Conservation (phyloP, 2,113 vertebrate genomes). For the Myodes glareolus region DNA sequence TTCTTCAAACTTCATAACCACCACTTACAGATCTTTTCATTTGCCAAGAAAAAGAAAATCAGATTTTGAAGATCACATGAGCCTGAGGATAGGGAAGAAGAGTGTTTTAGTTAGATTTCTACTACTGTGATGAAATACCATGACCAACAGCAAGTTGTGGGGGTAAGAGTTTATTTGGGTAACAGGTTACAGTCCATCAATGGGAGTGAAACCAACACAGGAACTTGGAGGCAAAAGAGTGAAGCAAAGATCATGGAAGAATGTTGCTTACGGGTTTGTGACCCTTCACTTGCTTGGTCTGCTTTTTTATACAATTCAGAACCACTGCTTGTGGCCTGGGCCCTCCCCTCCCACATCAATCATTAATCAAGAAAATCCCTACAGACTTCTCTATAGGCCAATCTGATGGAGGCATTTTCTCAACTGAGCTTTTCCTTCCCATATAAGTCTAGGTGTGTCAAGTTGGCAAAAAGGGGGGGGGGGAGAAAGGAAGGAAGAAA, state of each 20-base stretch:
- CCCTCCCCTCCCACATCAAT: neutral
- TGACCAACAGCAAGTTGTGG: neutral
- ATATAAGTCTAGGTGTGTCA: neutral
- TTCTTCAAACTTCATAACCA: constrained; percentile 22
- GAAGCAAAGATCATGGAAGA: neutral
- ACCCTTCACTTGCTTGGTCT: neutral
- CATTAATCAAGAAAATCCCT: neutral
- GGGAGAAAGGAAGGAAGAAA: no score
- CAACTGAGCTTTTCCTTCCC: neutral
- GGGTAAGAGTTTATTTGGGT: neutral
- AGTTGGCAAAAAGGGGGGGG: no score
- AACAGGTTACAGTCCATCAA: neutral
- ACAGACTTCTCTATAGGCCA: neutral
- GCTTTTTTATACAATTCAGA: neutral
- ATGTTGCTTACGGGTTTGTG: neutral
- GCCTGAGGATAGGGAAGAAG: neutral
- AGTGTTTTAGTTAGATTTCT: neutral
- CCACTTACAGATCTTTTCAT: constrained; percentile 14
- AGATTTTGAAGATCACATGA: neutral
- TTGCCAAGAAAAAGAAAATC: constrained; percentile 20
- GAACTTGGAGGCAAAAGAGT: neutral
- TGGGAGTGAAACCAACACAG: neutral
- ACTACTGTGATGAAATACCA: neutral
- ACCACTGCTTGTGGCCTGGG: neutral
- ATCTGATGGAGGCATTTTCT: neutral